These are phyloP conservation scores for Megathymus violae DNA, from an alignment of 1,140 invertebrate species.

Conservation along the genomic window DNA sequence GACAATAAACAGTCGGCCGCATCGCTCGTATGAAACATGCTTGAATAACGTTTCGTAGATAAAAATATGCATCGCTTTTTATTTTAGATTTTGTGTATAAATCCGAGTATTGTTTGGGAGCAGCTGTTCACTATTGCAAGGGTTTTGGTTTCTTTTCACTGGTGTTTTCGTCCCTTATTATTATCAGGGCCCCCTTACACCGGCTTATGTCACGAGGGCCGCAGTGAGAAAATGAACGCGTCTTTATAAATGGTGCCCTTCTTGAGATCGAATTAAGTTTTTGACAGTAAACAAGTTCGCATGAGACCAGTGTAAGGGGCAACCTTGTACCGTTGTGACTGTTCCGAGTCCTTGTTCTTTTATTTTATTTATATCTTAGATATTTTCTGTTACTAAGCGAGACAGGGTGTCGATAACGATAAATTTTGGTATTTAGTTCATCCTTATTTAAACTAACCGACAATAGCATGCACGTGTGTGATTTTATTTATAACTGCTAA, in stretches of 20 bases:
- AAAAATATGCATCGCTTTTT: slow-evolving; percentile 61
- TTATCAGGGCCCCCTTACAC: slow-evolving; percentile 68
- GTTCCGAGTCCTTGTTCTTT: not conserved
- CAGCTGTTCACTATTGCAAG: slow-evolving; percentile 75
- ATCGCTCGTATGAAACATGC: slow-evolving; percentile 58
- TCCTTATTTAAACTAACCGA: no score
- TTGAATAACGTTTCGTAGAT: slow-evolving; percentile 56
- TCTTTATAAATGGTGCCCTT: slow-evolving; percentile 70
- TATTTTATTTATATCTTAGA: slow-evolving; percentile 16
- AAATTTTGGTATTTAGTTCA: no score
- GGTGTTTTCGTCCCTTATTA: slow-evolving; percentile 71
- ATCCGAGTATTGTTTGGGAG: slow-evolving; percentile 69
- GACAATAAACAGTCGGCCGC: slow-evolving; percentile 54
- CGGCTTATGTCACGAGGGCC: slow-evolving; percentile 57
- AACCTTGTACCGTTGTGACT: slow-evolving; percentile 43
- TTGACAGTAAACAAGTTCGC: slow-evolving; percentile 74
- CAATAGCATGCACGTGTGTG: no score
- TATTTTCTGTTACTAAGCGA: slow-evolving; percentile 38
- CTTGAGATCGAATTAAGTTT: slow-evolving; percentile 72
- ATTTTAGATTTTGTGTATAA: slow-evolving; percentile 71
- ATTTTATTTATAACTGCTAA: no score
- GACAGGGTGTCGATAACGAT: no score
- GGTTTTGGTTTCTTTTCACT: slow-evolving; percentile 72
- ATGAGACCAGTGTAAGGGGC: slow-evolving; percentile 55
- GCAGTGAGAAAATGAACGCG: slow-evolving; percentile 67